Evolutionary conservation across 2,888 invertebrate genomes (phyloP), one percentile per base, ranked within the genome.

Genomic region (Biston stratarius): DNA sequence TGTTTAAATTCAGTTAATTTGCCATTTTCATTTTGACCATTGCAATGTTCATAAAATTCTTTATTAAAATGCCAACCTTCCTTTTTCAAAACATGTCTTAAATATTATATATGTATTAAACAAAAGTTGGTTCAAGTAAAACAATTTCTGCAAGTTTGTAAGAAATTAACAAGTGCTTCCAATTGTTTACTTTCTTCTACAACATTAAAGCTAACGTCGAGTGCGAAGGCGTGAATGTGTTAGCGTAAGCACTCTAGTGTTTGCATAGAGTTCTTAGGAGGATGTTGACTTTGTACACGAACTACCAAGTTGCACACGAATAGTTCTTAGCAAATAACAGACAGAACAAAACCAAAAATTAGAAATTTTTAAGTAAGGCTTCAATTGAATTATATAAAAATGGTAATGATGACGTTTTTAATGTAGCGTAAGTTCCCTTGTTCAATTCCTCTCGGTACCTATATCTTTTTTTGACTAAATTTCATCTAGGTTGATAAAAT

Each of bases 231-330:
- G 78, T 71, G 76, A 77, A 79, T 72, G 71, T 78, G 73, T 75
- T 76, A n/a, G 42, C 10, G 42, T 10, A 11, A 42, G 42, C 42
- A 42, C 45, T 49, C 42, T 58, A 77, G 72, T 83, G 76, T 83
- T 83, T 83, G 77, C 56, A 70, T 69, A 77, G 72, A 72, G 66
- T 77, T 75, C 77, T 83, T 69, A 56, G 67, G 67, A 81, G 80
- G 61, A 74, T 83, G 72, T 85, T 86, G 81, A 82, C 83, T 75
- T 65, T 64, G 48, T 67, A 73, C 61, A 73, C 68, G 73, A 69
- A 71, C 59, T 59, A 59, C 52, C 44, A 59, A 52, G 61, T 64
- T 47, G 60, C 14, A 48, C 36, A 12, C 14, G 45, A 52, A 44
- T 60, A 52, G 55, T 55, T 24, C 38, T 40, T 44, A 36, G 33